phyloP scores from a whole-genome alignment of 30 jellyfish, hydroid and myxozoan species.

The Aurelia sp. region DNA sequence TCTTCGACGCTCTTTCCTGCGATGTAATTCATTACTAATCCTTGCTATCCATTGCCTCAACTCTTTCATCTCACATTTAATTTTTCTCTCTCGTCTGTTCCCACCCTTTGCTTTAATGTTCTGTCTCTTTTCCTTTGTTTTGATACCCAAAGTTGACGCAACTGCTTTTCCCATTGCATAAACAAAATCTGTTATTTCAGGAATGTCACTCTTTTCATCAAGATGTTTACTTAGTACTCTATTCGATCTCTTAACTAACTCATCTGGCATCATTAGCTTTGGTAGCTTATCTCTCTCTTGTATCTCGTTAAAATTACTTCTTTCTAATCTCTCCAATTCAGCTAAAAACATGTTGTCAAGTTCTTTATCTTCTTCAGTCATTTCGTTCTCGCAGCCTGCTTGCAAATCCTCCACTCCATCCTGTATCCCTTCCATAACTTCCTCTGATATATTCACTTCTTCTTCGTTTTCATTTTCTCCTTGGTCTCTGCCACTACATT shows the following conservation, averaged over 20 bases:
- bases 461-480: conserved; percentile 7
- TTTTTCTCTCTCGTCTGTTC: conserved; percentile 11
- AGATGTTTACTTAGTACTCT: conserved; percentile 6
- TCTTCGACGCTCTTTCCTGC: conserved; percentile 1
- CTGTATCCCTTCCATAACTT: neutral
- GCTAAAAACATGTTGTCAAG: conserved; percentile 8
- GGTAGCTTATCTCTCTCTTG: conserved; percentile 21
- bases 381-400: neutral
- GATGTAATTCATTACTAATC: conserved; percentile 10
- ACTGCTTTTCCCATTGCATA: conserved; percentile 16
- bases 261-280: conserved; percentile 6
- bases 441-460: conserved; percentile 5
- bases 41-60: conserved; percentile 12
- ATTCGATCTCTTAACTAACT: conserved; percentile 8
- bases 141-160: conserved; percentile 12
- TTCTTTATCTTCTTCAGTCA: conserved; percentile 11
- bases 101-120: conserved; percentile 4
- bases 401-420: conserved; percentile 8
- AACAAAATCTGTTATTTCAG: conserved; percentile 8
- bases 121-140: conserved; percentile 11
- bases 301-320: conserved; percentile 3
- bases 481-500: conserved; percentile 7
- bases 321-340: conserved; percentile 13
- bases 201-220: conserved; percentile 8
- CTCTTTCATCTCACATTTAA: conserved; percentile 14